Evolutionary conservation across 2,113 vertebrate species (phyloP), one percentile per base, ranked within the genome.

Genomic region (Stomatorhinus ivindoensis): DNA sequence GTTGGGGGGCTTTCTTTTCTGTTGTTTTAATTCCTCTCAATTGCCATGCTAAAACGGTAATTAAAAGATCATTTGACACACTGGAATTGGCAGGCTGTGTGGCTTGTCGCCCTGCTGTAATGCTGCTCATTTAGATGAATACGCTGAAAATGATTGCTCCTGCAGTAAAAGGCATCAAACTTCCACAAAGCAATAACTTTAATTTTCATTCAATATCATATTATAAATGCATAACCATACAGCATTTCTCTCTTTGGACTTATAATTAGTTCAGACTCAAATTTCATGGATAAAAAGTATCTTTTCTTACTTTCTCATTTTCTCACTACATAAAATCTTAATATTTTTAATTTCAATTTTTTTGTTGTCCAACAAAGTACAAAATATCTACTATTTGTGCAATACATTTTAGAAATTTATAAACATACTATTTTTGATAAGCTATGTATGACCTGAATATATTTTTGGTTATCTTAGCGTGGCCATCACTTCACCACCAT

Each of bases 51-150:
- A 91, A 92, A 92, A 90, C 88, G 90, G 91, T 92, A 93, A 93
- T 93, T 93, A 93, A 91, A 92, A 89, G 89, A 91, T 92, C 88
- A 76, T 92, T 92, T 92, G 87, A 92, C 92, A 92, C 90, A 91
- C 89, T 91, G 90, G 89, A 91, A 90, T 89, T 91, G 92, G 90
- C 86, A 90, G 90, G 89, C 88, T 86, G 55, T 86, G 87, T 17
- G 42, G 42, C 39, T 42, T 58, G 5, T 83, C 69, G 83, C 44
- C 73, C 50, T 87, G 31, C 47, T 48, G 55, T 86, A 58, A 89
- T 19, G 50, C 21, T n/a, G 65, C 9, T 58, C 69, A 83, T 82
- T 89, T 55, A 80, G 82, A 35, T 53, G 50, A 31, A 51, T 82
- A 53, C 31, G 50, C 48, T 44, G 27, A 39, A 55, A 51, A 89